Evolutionary conservation across 2,797 vertebrate species (phyloP).

Genomic region (Bradypus variegatus): DNA sequence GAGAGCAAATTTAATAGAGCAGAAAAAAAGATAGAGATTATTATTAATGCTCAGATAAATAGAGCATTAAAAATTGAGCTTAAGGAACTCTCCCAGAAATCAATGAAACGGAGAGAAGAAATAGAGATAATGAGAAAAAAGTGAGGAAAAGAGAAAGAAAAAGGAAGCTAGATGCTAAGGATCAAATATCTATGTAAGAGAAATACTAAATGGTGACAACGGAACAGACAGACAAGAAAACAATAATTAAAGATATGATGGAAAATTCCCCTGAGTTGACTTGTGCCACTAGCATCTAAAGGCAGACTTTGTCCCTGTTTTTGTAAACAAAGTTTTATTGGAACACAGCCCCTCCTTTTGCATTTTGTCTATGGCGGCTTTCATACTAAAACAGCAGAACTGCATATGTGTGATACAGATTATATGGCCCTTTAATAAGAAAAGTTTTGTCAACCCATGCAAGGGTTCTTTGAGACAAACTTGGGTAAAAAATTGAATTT

Average conservation of each 20-base stretch:
- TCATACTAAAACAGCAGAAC: background rate
- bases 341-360: background rate
- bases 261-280: background rate
- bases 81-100: background rate
- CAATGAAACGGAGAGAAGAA: background rate
- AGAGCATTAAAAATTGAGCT: background rate
- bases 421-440: background rate
- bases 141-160: too few species aligned
- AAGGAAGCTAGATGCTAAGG: background rate
- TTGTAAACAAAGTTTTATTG: constrained; percentile 48
- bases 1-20: background rate
- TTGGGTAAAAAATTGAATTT: background rate
- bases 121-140: background rate
- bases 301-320: background rate
- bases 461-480: background rate
- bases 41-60: too few species aligned
- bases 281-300: background rate
- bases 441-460: background rate
- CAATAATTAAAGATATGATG: background rate
- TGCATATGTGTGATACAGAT: background rate
- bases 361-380: background rate
- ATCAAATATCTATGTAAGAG: background rate
- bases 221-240: background rate
- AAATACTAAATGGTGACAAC: background rate
- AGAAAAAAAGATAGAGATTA: background rate